These are phyloP conservation scores for Ophiothrix spiculata DNA, from an alignment of 35 echinoderm and acorn worm genomes.

Conservation along the genomic window DNA sequence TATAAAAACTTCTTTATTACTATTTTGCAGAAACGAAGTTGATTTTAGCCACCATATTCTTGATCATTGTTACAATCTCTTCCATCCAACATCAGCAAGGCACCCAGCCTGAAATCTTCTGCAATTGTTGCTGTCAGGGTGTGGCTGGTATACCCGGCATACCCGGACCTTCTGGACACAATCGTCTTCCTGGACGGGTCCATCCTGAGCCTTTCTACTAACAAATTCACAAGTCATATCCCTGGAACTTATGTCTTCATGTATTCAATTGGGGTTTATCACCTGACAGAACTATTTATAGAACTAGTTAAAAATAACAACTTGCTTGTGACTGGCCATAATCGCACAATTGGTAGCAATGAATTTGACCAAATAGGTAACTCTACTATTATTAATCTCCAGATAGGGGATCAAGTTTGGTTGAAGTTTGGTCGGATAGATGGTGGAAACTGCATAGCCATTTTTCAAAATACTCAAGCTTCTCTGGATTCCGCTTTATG, in stretches of 20 bases:
- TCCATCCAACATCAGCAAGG: too few species aligned
- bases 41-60: not conserved
- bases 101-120: not conserved
- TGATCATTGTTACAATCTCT: too few species aligned
- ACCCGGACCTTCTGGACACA: too few species aligned
- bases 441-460: not conserved
- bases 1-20: too few species aligned
- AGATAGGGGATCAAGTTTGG: not conserved
- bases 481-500: too few species aligned
- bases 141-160: too few species aligned
- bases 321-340: not conserved
- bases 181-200: not conserved
- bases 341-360: not conserved
- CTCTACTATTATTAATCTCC: not conserved
- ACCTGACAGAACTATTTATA: not conserved
- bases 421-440: not conserved
- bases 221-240: not conserved
- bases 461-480: too few species aligned
- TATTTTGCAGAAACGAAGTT: not conserved
- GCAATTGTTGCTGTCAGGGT: too few species aligned
- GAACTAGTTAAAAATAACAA: not conserved
- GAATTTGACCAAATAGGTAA: not conserved
- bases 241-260: not conserved
- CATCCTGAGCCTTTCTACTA: too few species aligned
- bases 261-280: not conserved